Evolutionary conservation across 2,797 vertebrate species (phyloP), one percentile per base, ranked within the genome.

Genomic region (Triplophysa bombifrons): DNA sequence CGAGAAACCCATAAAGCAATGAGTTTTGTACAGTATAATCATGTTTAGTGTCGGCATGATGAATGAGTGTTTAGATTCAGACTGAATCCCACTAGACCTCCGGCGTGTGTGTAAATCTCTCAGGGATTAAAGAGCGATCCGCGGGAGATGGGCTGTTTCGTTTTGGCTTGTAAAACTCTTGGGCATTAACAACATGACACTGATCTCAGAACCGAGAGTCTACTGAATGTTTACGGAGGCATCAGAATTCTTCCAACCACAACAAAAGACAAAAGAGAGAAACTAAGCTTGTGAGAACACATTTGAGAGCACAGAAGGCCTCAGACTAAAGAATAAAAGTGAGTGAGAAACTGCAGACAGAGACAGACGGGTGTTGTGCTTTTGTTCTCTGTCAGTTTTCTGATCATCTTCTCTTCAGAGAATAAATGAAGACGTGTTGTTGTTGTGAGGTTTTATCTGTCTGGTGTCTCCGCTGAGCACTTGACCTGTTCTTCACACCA

Each of bases 111-210:
- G 44, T 46, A 46, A 14, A 14, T 48, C 46, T 48, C 46, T 48
- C 46, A 3, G 46, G 46, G 13, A 48, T 48, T 48, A 48, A 14
- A 48, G 46, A 48, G 46, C 11, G 61, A 38, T 74, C 46, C 22
- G 20, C 22, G 16, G 4, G 13, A 73, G 56, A 74, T 79, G 74
- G 64, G 48, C 41, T 50, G 10, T 20, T 74, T 78, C 74, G 46
- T 51, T 81, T 80, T 69, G 73, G 73, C 77, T 80, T 82, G 83
- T 74, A 63, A 34, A 74, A 71, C 69, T 74, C 38, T 73, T n/a
- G 58, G 38, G 75, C 76, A 53, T 51, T 56, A 51, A 68, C 46
- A 69, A 61, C 3, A 48, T 69, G 63, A 51, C 64, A 68, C 48
- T 78, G 44, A 61, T 50, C 61, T 50, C 11, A 30, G 63, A 12